phyloP scores from a whole-genome alignment of 2,888 invertebrate species.

The Coelopa pilipes region DNA sequence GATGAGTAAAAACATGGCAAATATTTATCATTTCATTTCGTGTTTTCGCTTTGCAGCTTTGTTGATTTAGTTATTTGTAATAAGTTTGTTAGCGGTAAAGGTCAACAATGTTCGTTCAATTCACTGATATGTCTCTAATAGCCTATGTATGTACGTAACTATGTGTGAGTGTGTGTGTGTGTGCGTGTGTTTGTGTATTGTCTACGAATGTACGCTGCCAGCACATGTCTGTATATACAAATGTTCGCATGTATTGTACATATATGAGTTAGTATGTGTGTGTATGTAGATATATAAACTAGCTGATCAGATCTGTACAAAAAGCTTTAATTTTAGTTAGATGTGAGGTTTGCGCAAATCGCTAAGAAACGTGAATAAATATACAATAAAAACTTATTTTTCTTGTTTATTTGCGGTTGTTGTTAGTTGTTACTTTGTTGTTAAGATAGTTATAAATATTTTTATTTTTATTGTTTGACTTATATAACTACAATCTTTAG shows the following conservation, averaged over 20 bases:
- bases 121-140: slow-evolving; percentile 66
- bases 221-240: slow-evolving; percentile 2
- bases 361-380: background rate
- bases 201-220: too few relatives aligned
- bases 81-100: slow-evolving; percentile 33
- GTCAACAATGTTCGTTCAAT: slow-evolving; percentile 38
- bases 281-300: background rate
- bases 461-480: too few relatives aligned
- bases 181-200: background rate
- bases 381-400: slow-evolving; percentile 6
- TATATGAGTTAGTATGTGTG: background rate
- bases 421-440: background rate
- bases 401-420: background rate
- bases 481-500: background rate
- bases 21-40: background rate
- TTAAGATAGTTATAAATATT: too few relatives aligned
- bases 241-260: slow-evolving; percentile 6
- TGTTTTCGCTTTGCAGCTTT: too few relatives aligned
- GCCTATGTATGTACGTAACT: slow-evolving; percentile 56
- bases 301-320: background rate
- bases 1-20: slow-evolving; percentile 28
- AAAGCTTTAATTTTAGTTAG: background rate
- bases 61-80: slow-evolving; percentile 9
- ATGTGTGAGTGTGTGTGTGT: slow-evolving; percentile 1
- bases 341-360: background rate